phyloP scores from a whole-genome alignment of 2,888 invertebrate species.

The Lasius fuliginosus region DNA sequence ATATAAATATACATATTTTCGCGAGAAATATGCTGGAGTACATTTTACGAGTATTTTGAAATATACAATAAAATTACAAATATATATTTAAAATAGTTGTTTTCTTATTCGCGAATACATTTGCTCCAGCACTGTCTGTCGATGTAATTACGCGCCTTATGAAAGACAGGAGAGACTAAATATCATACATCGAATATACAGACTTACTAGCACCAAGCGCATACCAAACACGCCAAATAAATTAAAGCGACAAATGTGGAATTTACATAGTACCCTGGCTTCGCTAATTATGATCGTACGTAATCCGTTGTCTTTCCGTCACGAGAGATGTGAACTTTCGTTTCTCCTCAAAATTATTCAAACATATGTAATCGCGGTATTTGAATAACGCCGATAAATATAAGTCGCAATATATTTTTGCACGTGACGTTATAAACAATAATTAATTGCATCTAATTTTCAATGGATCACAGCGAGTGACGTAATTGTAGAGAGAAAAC shows the following conservation, averaged over 20 bases:
- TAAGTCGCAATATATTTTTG: background rate
- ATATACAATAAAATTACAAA: background rate
- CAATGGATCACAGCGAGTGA: constrained; percentile 4
- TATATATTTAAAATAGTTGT: background rate
- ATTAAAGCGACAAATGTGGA: constrained; percentile 59
- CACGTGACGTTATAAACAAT: constrained; percentile 16
- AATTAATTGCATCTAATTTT: background rate
- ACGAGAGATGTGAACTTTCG: no score
- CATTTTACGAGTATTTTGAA: background rate
- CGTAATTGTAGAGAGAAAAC: constrained; percentile 15
- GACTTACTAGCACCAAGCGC: constrained; percentile 69
- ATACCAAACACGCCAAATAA: constrained; percentile 63
- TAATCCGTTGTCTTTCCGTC: constrained; percentile 5
- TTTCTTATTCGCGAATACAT: background rate
- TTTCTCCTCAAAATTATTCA: background rate
- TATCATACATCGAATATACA: constrained; percentile 45
- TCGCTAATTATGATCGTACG: constrained; percentile 28
- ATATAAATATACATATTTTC: background rate
- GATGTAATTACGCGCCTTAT: background rate
- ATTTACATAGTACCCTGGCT: constrained; percentile 58
- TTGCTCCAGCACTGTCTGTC: background rate
- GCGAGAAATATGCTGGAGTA: background rate
- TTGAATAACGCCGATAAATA: background rate
- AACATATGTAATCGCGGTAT: constrained; percentile 14
- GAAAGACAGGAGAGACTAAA: constrained; percentile 68